Percentiles rank a stretch among this genome's conserved stretches.
Conservation (phyloP, 2,797 vertebrate species). For the Forpus xanthops region DNA sequence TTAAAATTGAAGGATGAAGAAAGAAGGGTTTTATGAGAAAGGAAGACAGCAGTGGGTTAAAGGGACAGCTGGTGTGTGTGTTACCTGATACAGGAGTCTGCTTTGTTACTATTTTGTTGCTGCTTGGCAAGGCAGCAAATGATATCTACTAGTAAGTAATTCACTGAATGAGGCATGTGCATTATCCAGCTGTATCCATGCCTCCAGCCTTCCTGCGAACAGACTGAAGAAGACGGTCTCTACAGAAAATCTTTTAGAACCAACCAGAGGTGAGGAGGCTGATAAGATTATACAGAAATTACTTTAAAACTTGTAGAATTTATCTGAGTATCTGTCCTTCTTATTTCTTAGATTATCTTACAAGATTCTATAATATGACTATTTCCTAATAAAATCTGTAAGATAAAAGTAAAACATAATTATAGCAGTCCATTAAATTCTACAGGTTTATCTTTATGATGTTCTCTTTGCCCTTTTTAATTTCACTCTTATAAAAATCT, state of each 20-base stretch:
- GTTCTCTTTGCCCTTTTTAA: background rate
- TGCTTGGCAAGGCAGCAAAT: conserved; percentile 14
- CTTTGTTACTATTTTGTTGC: conserved; percentile 42
- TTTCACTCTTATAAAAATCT: background rate
- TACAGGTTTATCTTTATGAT: background rate
- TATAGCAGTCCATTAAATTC: background rate
- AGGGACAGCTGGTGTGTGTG: conserved; percentile 20
- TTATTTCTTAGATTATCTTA: background rate
- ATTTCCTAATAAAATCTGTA: background rate
- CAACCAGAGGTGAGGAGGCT: background rate
- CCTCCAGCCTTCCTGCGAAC: background rate
- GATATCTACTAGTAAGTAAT: conserved; percentile 30
- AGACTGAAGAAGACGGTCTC: background rate
- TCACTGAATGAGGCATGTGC: conserved; percentile 2
- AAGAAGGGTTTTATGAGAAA: background rate
- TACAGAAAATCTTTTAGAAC: background rate
- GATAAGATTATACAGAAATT: background rate
- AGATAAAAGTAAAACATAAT: background rate
- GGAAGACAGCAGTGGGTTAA: conserved; percentile 37
- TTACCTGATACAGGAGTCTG: background rate
- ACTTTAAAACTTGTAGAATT: background rate
- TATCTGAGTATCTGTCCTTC: background rate
- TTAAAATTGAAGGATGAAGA: background rate
- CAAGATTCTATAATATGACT: background rate
- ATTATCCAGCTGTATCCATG: conserved; percentile 7